Evolutionary conservation across 2,113 vertebrate species (phyloP).

Genomic region (Clarias gariepinus): DNA sequence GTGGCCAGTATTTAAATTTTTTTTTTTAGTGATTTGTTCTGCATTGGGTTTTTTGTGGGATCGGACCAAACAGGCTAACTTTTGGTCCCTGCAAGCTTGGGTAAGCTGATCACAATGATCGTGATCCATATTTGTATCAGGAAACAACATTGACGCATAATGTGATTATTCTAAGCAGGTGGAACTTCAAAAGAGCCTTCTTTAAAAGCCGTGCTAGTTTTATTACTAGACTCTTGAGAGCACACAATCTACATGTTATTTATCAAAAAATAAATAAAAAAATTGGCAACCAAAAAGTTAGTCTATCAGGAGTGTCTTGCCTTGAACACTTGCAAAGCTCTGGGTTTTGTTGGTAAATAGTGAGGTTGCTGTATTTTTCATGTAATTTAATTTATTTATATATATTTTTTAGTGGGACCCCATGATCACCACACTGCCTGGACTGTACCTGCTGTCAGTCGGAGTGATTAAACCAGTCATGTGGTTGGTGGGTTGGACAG

Average conservation of each 20-base stretch:
- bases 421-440: conserved; percentile 95
- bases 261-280: neutral
- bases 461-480: conserved; percentile 84
- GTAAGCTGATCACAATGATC: no score
- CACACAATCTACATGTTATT: neutral
- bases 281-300: neutral
- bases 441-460: conserved; percentile 88
- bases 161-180: neutral
- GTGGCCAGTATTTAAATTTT: no score
- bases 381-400: no score
- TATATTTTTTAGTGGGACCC: conserved; percentile 86
- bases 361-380: neutral
- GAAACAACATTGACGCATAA: neutral
- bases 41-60: no score
- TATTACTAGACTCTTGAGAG: neutral
- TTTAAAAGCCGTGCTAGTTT: neutral
- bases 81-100: no score
- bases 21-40: no score
- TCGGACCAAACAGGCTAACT: no score
- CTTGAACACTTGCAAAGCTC: neutral
- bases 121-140: neutral
- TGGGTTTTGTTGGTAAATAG: neutral
- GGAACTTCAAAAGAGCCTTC: neutral
- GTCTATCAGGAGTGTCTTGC: neutral
- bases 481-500: conserved; percentile 84